Evolutionary conservation across 2,113 vertebrate genomes (phyloP).

Genomic region (Misgurnus anguillicaudatus): DNA sequence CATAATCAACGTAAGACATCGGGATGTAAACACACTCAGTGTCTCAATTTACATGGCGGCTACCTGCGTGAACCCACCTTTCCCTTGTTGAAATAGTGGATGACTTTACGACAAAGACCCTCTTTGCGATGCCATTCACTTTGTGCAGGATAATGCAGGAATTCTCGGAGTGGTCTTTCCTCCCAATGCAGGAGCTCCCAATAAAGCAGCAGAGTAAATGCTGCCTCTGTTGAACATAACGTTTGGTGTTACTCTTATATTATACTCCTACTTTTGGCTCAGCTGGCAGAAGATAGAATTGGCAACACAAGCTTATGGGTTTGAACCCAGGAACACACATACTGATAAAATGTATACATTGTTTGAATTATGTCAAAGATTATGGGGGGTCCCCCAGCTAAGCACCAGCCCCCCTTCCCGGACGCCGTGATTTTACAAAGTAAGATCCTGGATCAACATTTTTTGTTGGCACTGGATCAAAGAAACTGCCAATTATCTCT

Average conservation of each 20-base stretch:
- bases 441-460: no score
- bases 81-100: constrained; percentile 99
- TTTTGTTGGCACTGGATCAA: no score
- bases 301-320: neutral
- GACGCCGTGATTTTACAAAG: no score
- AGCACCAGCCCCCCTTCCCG: no score
- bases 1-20: no score
- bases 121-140: constrained; percentile 98
- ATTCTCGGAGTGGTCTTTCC: constrained; percentile 89
- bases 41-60: no score
- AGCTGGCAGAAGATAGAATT: neutral
- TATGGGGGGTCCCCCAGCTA: no score
- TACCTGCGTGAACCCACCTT: constrained; percentile 75
- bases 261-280: neutral
- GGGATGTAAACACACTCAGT: no score
- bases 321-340: neutral
- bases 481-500: no score
- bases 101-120: constrained; percentile 91
- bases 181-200: constrained; percentile 98
- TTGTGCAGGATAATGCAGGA: constrained; percentile 94
- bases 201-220: constrained; percentile 94
- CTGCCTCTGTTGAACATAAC: constrained; percentile 82
- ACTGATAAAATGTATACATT: no score
- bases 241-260: neutral
- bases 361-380: no score